Evolutionary conservation across 1,140 invertebrate species (phyloP).

Genomic region (Drosophila kanapiae): DNA sequence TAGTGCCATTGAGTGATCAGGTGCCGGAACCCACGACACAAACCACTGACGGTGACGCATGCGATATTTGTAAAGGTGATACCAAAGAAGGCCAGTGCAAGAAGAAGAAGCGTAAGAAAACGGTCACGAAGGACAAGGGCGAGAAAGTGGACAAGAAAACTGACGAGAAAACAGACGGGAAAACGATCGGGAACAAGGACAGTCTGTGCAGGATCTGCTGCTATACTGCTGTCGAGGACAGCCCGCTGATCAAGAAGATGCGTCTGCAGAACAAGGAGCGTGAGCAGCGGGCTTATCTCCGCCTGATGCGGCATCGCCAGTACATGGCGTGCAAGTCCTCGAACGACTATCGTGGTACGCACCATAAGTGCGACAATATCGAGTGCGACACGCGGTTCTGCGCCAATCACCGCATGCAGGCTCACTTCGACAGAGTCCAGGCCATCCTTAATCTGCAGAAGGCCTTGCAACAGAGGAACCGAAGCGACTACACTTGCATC

Average conservation of each 20-base stretch:
- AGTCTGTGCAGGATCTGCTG: conserved; percentile 58
- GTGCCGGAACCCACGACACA: too few relatives aligned
- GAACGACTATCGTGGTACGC: neutral
- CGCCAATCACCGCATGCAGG: conserved; percentile 13
- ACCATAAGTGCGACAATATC: conserved; percentile 42
- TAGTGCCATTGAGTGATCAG: too few relatives aligned
- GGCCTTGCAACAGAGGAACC: conserved; percentile 4
- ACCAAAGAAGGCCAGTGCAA: neutral
- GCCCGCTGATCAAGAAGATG: conserved; percentile 53
- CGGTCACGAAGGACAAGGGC: neutral
- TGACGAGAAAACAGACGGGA: too few relatives aligned
- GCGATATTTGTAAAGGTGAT: too few relatives aligned
- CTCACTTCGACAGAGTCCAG: conserved; percentile 41
- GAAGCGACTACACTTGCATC: neutral
- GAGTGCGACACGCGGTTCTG: conserved; percentile 29
- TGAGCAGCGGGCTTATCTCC: conserved; percentile 36
- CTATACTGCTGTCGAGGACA: conserved; percentile 7
- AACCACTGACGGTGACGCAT: too few relatives aligned
- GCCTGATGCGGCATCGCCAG: conserved; percentile 34
- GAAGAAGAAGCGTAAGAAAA: neutral
- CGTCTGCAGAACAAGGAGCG: conserved; percentile 28
- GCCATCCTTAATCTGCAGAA: conserved; percentile 46
- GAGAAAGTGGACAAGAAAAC: too few relatives aligned
- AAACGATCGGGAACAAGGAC: conserved; percentile 15
- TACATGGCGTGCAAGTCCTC: conserved; percentile 6